phyloP scores from a whole-genome alignment of 2,888 invertebrate species.

The Empis livida region DNA sequence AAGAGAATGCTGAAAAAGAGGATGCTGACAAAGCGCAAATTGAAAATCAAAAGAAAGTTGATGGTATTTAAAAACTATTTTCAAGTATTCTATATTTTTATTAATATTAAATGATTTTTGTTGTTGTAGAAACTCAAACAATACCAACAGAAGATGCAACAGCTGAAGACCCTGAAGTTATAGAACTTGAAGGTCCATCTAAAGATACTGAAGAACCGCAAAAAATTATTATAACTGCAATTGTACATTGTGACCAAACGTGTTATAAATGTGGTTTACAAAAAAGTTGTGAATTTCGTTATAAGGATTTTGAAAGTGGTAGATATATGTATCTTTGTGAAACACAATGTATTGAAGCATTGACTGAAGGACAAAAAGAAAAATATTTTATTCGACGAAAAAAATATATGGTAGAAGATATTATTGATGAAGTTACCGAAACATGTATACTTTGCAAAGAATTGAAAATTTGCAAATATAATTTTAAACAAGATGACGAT shows the following conservation, averaged over 20 bases:
- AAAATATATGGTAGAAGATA: conserved; percentile 39
- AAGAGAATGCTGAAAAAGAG: conserved; percentile 17
- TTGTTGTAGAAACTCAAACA: neutral
- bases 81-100: no score
- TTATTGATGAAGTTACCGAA: conserved; percentile 11
- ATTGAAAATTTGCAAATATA: conserved; percentile 37
- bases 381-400: conserved; percentile 43
- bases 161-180: conserved; percentile 3
- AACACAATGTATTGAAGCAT: conserved; percentile 38
- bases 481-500: conserved; percentile 41
- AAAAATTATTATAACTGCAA: conserved; percentile 30
- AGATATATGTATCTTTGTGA: conserved; percentile 43
- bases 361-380: conserved; percentile 42
- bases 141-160: conserved; percentile 1
- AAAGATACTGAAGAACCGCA: neutral
- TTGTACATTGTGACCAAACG: conserved; percentile 21
- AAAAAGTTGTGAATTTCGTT: conserved; percentile 29
- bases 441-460: conserved; percentile 41
- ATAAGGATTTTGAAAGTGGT: conserved; percentile 35
- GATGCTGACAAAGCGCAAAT: conserved; percentile 5
- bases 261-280: conserved; percentile 25
- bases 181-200: conserved; percentile 20
- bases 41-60: conserved; percentile 13
- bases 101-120: neutral
- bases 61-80: neutral